Conservation (phyloP, 2,888 invertebrate genomes). For the Pollenia angustigena region DNA sequence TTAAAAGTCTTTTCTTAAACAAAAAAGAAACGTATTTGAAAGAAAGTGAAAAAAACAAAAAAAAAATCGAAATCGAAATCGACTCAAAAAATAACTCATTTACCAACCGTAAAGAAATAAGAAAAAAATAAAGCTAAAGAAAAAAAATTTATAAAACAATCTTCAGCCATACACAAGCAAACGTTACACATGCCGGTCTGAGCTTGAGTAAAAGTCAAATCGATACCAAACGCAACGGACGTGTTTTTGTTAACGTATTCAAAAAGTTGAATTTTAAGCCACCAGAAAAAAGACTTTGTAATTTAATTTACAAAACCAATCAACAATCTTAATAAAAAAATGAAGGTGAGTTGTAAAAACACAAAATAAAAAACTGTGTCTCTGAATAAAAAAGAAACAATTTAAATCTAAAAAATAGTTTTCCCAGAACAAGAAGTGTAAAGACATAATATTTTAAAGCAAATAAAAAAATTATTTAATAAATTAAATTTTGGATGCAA, state of each 20-base stretch:
- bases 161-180: conserved; percentile 31
- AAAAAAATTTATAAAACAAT: conserved; percentile 41
- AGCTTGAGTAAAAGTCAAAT: conserved; percentile 71
- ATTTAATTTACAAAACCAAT: neutral
- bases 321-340: conserved; percentile 43
- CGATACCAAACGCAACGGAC: conserved; percentile 69
- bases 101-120: conserved; percentile 40
- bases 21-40: conserved; percentile 18
- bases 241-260: conserved; percentile 58
- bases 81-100: conserved; percentile 58
- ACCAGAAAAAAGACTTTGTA: conserved; percentile 7
- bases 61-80: conserved; percentile 47
- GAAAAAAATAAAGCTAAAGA: conserved; percentile 69
- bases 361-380: neutral
- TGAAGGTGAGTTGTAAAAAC: conserved; percentile 73
- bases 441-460: neutral
- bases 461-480: neutral
- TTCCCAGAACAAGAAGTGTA: neutral
- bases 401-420: neutral
- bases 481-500: conserved; percentile 20
- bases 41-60: conserved; percentile 46
- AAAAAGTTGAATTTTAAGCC: conserved; percentile 21
- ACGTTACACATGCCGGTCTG: conserved; percentile 66
- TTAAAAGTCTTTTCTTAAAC: neutral
- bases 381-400: neutral